A percentile compares a stretch with the other conserved stretches of the same genome.
These are phyloP conservation scores for Arremon brunneinucha DNA, from an alignment of 2,797 vertebrate genomes.

Conservation along the genomic window DNA sequence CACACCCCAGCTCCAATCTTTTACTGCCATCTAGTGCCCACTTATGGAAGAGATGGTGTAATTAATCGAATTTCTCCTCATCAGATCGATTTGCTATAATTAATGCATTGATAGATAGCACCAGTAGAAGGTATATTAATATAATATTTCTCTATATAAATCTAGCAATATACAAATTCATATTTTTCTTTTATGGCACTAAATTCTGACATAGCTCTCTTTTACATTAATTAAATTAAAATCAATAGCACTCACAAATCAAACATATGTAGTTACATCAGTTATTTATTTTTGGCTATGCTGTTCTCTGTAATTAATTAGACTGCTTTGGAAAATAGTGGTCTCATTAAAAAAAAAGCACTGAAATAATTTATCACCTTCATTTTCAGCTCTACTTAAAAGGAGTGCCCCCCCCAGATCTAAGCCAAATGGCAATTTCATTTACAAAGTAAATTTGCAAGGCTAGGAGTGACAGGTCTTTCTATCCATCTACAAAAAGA, in stretches of 20 bases:
- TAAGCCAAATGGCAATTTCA: not conserved
- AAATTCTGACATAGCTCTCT: not conserved
- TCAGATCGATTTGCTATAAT: not conserved
- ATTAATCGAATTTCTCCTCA: not conserved
- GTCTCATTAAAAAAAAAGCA: not conserved
- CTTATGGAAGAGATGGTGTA: not conserved
- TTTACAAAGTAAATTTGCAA: not conserved
- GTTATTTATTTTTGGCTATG: not conserved
- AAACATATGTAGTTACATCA: not conserved
- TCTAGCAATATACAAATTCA: not conserved
- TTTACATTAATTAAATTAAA: not conserved
- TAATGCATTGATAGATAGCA: not conserved
- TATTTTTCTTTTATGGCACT: not conserved
- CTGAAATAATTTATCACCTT: not conserved
- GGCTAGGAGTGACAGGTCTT: not conserved
- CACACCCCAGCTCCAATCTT: not conserved
- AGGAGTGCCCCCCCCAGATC: not conserved
- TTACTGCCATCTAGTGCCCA: constrained; percentile 39
- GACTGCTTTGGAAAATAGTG: not conserved
- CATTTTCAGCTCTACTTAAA: not conserved
- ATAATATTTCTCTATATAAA: not conserved
- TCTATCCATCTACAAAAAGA: not conserved
- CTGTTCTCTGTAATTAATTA: not conserved
- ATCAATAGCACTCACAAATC: not conserved
- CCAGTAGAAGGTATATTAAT: not conserved